Evolutionary conservation across 37 sponge, comb jelly and placozoan species (phyloP), one percentile per base, ranked within the genome.

Genomic region (Theonella swinhoei): DNA sequence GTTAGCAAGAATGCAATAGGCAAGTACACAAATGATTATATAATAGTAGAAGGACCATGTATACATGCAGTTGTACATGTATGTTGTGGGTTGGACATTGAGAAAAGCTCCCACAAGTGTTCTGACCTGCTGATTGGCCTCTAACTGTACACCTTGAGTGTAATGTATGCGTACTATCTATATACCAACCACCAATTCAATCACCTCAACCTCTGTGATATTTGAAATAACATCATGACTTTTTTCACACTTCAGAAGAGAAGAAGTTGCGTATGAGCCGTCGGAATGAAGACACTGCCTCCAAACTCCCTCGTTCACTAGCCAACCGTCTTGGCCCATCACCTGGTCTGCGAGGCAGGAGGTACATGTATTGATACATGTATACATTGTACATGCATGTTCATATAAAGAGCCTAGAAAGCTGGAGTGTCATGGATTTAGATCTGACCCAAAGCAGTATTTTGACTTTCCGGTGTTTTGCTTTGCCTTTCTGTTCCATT

Each of bases 1-100:
- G 70, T 80, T 58, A 80, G 80, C 80, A 80, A 67, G 70, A 69
- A 42, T 39, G 42, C 80, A 39, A 80, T 80, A 66, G 70, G 80
- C 68, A 31, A 39, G 79, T n/a, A n/a, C 40, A 39, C n/a, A n/a
- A n/a, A n/a, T n/a, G n/a, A n/a, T n/a, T n/a, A n/a, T n/a, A n/a
- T n/a, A n/a, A n/a, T n/a, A n/a, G n/a, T n/a, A n/a, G n/a, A n/a
- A n/a, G n/a, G n/a, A n/a, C n/a, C n/a, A n/a, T n/a, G n/a, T n/a
- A n/a, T n/a, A n/a, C n/a, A n/a, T n/a, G n/a, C n/a, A n/a, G n/a
- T n/a, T n/a, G n/a, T n/a, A n/a, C n/a, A n/a, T n/a, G n/a, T n/a
- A n/a, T n/a, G n/a, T n/a, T n/a, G n/a, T n/a, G n/a, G n/a, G n/a
- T n/a, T n/a, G n/a, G n/a, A n/a, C n/a, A n/a, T n/a, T n/a, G n/a